Conservation (phyloP, 2,113 vertebrate genomes). For the Semnornis frantzii region DNA sequence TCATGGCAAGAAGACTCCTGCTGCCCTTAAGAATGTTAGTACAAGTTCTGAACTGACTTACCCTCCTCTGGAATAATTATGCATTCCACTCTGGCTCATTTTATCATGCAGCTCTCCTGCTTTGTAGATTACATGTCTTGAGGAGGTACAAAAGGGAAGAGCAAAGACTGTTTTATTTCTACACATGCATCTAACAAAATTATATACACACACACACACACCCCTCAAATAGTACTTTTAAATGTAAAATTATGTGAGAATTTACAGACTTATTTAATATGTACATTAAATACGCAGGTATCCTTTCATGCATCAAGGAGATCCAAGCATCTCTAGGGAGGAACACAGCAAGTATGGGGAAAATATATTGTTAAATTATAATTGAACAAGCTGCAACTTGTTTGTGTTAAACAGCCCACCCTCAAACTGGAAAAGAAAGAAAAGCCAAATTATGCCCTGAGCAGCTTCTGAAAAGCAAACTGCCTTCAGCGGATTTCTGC, state of each 20-base stretch:
- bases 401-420: constrained; percentile 55
- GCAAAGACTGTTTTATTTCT: constrained; percentile 59
- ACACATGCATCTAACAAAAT: constrained; percentile 27
- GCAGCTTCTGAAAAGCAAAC: constrained; percentile 46
- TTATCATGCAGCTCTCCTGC: constrained; percentile 53
- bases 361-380: constrained; percentile 42
- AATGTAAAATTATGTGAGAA: constrained; percentile 64
- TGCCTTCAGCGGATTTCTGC: constrained; percentile 52
- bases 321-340: constrained; percentile 39
- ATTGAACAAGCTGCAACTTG: constrained; percentile 55
- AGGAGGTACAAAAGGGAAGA: constrained; percentile 68
- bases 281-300: constrained; percentile 26
- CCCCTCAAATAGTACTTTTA: constrained; percentile 40
- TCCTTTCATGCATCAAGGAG: constrained; percentile 54
- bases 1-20: constrained; percentile 54
- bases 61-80: constrained; percentile 69
- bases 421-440: constrained; percentile 50
- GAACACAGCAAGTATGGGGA: constrained; percentile 22
- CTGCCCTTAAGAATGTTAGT: constrained; percentile 66
- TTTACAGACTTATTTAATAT: constrained; percentile 49
- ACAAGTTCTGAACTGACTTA: constrained; percentile 73
- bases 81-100: constrained; percentile 67
- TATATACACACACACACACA: constrained; percentile 47
- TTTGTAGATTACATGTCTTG: constrained; percentile 71
- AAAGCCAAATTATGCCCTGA: constrained; percentile 52